Evolutionary conservation across 2,888 invertebrate genomes (phyloP).

Genomic region (Mimachlamys varia): DNA sequence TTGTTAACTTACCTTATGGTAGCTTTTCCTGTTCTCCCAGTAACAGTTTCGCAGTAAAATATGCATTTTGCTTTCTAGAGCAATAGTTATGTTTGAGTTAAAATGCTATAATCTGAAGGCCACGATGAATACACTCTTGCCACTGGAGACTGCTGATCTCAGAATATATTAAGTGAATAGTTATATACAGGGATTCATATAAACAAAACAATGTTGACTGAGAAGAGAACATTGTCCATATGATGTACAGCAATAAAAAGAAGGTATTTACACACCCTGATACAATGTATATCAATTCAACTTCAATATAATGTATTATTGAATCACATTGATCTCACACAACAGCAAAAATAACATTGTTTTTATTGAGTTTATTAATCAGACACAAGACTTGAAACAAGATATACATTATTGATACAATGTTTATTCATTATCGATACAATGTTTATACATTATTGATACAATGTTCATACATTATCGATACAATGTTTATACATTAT

Average conservation of each 20-base stretch:
- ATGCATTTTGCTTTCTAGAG: background rate
- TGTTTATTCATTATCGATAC: background rate
- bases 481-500: too few relatives aligned
- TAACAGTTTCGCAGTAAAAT: background rate
- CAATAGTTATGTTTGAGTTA: background rate
- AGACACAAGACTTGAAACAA: too few relatives aligned
- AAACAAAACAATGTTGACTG: too few relatives aligned
- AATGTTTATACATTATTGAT: background rate
- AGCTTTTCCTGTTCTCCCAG: background rate
- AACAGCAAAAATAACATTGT: background rate
- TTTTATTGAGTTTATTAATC: too few relatives aligned
- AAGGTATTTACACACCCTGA: background rate
- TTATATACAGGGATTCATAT: too few relatives aligned
- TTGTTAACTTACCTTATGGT: background rate
- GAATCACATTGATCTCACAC: background rate
- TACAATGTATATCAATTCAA: background rate
- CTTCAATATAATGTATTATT: background rate
- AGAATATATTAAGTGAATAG: background rate
- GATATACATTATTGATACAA: background rate
- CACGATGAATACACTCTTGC: background rate
- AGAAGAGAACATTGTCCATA: too few relatives aligned
- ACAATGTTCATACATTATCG: too few relatives aligned
- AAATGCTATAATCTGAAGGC: background rate
- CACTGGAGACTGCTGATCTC: slow-evolving; percentile 21
- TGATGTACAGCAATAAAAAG: background rate